Conservation (phyloP, 2,113 vertebrate genomes). For the Amblyopsis rosae region DNA sequence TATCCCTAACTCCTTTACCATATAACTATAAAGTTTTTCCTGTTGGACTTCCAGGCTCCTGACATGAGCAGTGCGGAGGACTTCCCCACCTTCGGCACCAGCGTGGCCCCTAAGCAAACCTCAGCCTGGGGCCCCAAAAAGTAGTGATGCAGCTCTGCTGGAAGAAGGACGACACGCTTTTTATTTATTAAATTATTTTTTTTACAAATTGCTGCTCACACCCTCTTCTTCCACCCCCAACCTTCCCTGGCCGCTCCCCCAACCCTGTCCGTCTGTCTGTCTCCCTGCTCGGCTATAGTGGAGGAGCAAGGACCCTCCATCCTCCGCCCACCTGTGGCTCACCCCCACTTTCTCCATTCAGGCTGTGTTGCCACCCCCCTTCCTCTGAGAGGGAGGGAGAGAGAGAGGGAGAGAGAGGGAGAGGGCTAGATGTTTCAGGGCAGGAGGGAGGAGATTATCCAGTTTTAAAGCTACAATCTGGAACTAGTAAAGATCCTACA, state of each 20-base stretch:
- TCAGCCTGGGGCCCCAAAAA: constrained; percentile 85
- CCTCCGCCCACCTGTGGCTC: constrained; percentile 31
- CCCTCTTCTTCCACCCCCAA: constrained; percentile 13
- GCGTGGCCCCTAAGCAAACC: constrained; percentile 77
- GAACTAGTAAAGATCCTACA: no score
- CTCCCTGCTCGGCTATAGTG: no score
- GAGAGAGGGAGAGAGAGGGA: background rate
- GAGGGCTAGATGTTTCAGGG: background rate
- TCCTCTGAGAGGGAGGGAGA: no score
- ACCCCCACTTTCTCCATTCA: constrained; percentile 7
- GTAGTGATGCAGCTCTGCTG: constrained; percentile 64
- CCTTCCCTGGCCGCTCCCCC: background rate
- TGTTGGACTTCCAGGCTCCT: constrained; percentile 70
- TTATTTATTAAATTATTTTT: constrained; percentile 33
- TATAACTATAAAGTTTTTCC: background rate
- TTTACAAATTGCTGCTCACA: constrained; percentile 63
- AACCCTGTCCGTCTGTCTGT: no score
- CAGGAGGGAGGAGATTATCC: background rate
- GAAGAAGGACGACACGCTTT: background rate
- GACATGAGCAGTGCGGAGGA: constrained; percentile 85
- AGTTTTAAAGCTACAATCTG: background rate
- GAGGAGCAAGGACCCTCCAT: no score
- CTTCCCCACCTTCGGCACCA: constrained; percentile 80
- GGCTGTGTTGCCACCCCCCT: constrained; percentile 27
- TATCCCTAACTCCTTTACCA: background rate